Evolutionary conservation across 2,797 vertebrate species (phyloP), one percentile per base, ranked within the genome.

Genomic region (Somateria mollissima): DNA sequence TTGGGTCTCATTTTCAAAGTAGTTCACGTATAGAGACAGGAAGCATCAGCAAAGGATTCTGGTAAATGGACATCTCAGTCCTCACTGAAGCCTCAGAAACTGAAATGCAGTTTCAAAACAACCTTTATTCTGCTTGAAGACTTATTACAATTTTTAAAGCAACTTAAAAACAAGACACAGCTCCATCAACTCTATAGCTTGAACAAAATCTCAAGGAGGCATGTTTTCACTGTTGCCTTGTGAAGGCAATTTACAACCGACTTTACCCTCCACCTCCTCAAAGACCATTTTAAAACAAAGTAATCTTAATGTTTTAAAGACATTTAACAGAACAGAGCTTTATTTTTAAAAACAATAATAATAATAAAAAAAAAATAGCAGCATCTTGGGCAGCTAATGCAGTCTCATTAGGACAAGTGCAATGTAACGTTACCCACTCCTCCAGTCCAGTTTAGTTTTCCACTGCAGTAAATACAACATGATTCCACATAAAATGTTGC

Each of bases 121-220:
- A 98, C 86, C 98, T 99, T 99, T 99, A 99, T 99, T 99, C 98
- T 97, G 97, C 98, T 98, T 98, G 98, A 99, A 98, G 99, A 98
- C 98, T 98, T 98, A 99, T 98, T 99, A 99, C 98, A 99, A 96
- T 98, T 98, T 98, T 98, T 97, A 97, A 99, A 99, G 98, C 98
- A 98, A 98, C 97, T 98, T 97, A 98, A 98, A 98, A 98, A 97
- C 98, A 97, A 98, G 98, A 98, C 98, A 97, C 97, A 98, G 98
- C 98, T 98, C 98, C 98, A 98, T 97, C 96, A 98, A 98, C 98
- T 98, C 98, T 98, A 98, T 97, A 98, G 97, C 96, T 97, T 97
- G 91, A 98, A 98, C 92, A 95, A 96, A 97, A 97, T 96, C 97
- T 97, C 97, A 97, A 97, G 98, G 98, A 98, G 98, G 97, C 94